Evolutionary conservation across 2,113 vertebrate genomes (phyloP), one percentile per base, ranked within the genome.

Genomic region (Paratilapia polleni): DNA sequence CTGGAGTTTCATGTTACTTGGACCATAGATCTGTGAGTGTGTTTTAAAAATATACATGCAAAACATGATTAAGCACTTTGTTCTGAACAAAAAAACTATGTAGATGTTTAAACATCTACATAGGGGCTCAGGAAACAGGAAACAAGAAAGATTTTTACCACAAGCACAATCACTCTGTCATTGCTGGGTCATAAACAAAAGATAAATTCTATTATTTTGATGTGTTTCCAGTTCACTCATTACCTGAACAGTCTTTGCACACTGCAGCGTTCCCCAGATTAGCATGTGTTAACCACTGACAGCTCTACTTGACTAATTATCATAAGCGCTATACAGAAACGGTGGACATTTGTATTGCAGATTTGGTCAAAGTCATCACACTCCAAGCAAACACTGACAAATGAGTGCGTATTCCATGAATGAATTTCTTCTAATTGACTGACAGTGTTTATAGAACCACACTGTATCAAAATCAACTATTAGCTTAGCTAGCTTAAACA

Each of bases 401-500:
- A 0, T 64, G 22, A 0, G n/a, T 6, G 63, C 63, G 41, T 43
- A 43, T 66, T 24, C 24, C 43, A 66, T 43, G 1, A 43, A n/a
- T 66, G n/a, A 43, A 66, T 8, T 4, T 66, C 36, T 13, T 66
- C 22, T 19, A 68, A 47, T 15, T 68, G 64, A 68, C 38, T 47
- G 63, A 68, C 22, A 68, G 64, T 41, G 1, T 14, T 68, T 8
- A 3, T 26, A 68, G 14, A 26, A 26, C 14, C 38, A 68, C 22
- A 26, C 28, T 31, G 38, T 47, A 26, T 47, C 14, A 47, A 68
- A 26, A 47, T 47, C 19, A 20, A 22, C 63, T 68, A 26, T 19
- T 68, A 68, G 63, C 63, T 47, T 68, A 68, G 41, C 41, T 68
- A 68, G 41, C 38, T 68, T 68, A 68, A 47, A 68, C 15, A 26